These are phyloP conservation scores for Apamea sordens DNA, from an alignment of 2,888 invertebrate genomes.

Conservation along the genomic window DNA sequence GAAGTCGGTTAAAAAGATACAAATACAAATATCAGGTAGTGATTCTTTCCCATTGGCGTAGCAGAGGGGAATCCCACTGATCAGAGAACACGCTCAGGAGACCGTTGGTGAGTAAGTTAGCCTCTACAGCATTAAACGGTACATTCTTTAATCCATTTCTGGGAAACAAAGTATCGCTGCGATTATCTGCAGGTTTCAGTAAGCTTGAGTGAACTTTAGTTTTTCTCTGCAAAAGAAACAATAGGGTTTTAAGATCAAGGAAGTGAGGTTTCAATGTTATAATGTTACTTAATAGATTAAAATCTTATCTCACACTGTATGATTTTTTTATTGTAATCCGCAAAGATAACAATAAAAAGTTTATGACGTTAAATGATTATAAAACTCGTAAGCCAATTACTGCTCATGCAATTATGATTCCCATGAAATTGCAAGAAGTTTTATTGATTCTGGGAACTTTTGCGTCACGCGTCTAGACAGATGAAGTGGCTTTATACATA, in stretches of 20 bases:
- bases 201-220: neutral
- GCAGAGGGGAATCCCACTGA: too few species aligned
- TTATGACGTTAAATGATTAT: neutral
- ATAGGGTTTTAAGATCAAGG: neutral
- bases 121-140: neutral
- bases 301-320: neutral
- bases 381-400: neutral
- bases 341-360: neutral
- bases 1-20: too few species aligned
- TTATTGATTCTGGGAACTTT: conserved; percentile 19
- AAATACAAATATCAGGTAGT: too few species aligned
- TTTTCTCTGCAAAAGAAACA: neutral
- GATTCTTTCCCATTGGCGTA: too few species aligned
- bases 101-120: too few species aligned
- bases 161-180: neutral
- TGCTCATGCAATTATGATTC: neutral
- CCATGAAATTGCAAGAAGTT: neutral
- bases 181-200: conserved; percentile 8
- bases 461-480: neutral
- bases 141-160: neutral
- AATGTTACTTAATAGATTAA: neutral
- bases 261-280: neutral
- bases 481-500: too few species aligned
- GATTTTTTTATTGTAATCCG: neutral
- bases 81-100: too few species aligned